phyloP scores from a whole-genome alignment of 1,140 invertebrate species.

The Latrodectus geometricus region DNA sequence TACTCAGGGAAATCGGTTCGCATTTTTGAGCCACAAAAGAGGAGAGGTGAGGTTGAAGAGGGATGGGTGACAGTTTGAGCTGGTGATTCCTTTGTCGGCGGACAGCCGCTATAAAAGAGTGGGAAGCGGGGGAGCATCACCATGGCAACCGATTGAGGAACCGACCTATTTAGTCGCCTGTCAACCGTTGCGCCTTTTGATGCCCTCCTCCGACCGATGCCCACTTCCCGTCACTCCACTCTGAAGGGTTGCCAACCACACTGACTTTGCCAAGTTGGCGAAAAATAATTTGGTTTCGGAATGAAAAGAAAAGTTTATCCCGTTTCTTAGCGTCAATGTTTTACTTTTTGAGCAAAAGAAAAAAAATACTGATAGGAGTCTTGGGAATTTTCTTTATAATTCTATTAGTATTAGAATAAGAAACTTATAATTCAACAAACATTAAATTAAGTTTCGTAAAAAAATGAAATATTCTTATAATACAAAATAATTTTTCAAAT shows the following conservation, averaged over 20 bases:
- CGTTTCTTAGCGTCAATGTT: too few relatives aligned
- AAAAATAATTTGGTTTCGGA: background rate
- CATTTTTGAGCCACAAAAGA: slow-evolving; percentile 60
- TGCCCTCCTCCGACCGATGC: slow-evolving; percentile 22
- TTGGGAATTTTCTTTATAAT: too few relatives aligned
- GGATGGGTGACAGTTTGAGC: slow-evolving; percentile 32
- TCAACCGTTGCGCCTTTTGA: slow-evolving; percentile 58
- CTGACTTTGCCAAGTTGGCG: slow-evolving; percentile 5
- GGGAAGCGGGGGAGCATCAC: background rate
- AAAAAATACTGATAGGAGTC: too few relatives aligned
- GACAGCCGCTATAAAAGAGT: slow-evolving; percentile 23
- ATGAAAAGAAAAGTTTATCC: too few relatives aligned
- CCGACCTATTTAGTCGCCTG: slow-evolving; percentile 61
- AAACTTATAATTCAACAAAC: too few relatives aligned
- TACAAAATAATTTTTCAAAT: too few relatives aligned
- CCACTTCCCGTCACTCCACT: slow-evolving; percentile 53
- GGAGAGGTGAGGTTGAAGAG: background rate
- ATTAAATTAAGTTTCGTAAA: too few relatives aligned
- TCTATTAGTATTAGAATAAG: too few relatives aligned
- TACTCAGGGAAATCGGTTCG: slow-evolving; percentile 45
- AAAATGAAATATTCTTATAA: too few relatives aligned
- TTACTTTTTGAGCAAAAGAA: too few relatives aligned
- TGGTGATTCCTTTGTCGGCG: slow-evolving; percentile 43
- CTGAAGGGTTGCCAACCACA: slow-evolving; percentile 4
- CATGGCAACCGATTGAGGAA: slow-evolving; percentile 59